phyloP scores from a whole-genome alignment of 1,140 invertebrate genomes.

The Leguminivora glycinivorella region DNA sequence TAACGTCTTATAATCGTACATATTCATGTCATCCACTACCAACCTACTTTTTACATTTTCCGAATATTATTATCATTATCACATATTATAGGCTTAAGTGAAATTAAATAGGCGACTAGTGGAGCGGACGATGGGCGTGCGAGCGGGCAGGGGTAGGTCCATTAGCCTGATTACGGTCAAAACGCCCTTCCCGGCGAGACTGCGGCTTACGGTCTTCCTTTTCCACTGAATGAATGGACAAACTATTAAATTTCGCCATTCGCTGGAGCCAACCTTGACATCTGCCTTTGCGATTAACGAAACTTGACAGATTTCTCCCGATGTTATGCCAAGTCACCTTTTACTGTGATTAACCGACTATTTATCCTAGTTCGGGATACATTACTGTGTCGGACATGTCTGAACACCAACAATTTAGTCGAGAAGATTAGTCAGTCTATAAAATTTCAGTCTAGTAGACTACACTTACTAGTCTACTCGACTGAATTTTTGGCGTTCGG shows the following conservation, averaged over 20 bases:
- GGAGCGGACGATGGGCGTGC: conserved; percentile 35
- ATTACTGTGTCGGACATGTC: too few species aligned
- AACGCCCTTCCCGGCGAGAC: conserved; percentile 43
- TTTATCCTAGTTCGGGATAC: not conserved
- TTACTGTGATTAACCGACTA: conserved; percentile 4
- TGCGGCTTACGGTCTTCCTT: conserved; percentile 40
- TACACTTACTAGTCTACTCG: too few species aligned
- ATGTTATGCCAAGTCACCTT: not conserved
- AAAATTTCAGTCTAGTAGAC: too few species aligned
- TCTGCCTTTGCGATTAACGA: not conserved
- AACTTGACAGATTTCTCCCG: not conserved
- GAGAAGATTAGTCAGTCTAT: too few species aligned
- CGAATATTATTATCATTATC: conserved; percentile 7
- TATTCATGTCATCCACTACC: too few species aligned
- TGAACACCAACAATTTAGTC: too few species aligned
- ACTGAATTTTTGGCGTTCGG: too few species aligned
- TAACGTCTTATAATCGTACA: too few species aligned
- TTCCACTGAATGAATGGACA: conserved; percentile 30
- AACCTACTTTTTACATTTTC: too few species aligned
- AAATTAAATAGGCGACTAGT: conserved; percentile 28
- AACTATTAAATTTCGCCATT: conserved; percentile 37
- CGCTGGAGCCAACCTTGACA: conserved; percentile 16
- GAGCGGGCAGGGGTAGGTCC: conserved; percentile 51
- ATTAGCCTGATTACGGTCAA: conserved; percentile 61
- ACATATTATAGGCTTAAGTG: conserved; percentile 24